Evolutionary conservation across 2,888 invertebrate genomes (phyloP).

Genomic region (Coleophora flavipennella): DNA sequence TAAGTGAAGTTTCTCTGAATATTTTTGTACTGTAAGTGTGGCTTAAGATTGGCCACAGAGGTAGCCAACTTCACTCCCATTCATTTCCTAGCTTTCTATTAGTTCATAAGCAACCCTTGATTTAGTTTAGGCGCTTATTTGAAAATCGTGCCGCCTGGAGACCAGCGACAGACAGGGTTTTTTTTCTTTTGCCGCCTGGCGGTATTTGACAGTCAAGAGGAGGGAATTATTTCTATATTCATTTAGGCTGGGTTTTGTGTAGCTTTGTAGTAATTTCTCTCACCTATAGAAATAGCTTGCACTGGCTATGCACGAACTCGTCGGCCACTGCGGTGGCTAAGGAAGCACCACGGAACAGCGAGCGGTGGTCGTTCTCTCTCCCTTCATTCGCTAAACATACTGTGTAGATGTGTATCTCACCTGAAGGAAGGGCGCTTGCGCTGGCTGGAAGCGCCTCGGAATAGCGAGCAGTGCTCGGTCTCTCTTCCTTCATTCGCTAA

Average conservation of each 20-base stretch:
- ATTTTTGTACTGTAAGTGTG: no score
- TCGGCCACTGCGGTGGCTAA: conserved; percentile 96
- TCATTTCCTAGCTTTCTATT: no score
- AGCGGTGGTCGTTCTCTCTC: not conserved
- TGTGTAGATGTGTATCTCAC: not conserved
- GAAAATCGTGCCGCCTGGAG: no score
- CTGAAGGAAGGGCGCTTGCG: conserved; percentile 21
- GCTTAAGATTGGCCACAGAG: no score
- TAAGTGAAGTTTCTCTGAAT: no score
- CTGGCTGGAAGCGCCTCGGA: not conserved
- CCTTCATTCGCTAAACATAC: not conserved
- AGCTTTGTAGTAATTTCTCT: not conserved
- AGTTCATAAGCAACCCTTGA: no score
- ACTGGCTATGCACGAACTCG: conserved; percentile 95
- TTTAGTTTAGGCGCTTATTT: no score
- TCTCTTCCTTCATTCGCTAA: not conserved
- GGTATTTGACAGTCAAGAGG: no score
- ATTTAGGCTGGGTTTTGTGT: not conserved
- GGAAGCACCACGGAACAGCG: conserved; percentile 77
- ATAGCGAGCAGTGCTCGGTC: not conserved
- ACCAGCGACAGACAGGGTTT: no score
- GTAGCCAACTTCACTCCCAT: no score
- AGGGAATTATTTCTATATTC: conserved; percentile 84
- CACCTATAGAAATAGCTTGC: conserved; percentile 87
- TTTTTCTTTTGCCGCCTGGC: no score